Evolutionary conservation across 2,797 vertebrate species (phyloP).

Genomic region (Telmatherina bonti): DNA sequence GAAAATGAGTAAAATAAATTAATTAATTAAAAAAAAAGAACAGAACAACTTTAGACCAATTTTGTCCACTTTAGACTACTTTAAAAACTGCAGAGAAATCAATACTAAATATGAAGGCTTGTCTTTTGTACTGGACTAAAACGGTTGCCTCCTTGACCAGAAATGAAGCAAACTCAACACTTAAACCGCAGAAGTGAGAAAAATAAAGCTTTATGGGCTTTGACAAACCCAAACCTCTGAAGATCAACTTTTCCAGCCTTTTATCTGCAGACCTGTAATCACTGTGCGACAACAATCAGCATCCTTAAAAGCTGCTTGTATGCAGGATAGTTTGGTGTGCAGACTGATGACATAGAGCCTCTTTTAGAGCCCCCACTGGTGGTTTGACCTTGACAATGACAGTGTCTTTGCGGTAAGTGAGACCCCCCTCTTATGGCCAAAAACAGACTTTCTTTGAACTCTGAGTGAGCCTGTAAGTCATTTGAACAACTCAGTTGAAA

Average conservation of each 20-base stretch:
- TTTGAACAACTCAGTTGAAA: slow-evolving; percentile 25
- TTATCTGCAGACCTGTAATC: neutral
- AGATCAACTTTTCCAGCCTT: neutral
- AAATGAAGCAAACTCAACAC: slow-evolving; percentile 1
- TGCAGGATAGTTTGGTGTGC: neutral
- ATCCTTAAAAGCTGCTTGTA: slow-evolving; percentile 1
- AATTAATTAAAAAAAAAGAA: too few species aligned
- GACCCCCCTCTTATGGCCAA: slow-evolving; percentile 6
- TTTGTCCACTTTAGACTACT: too few species aligned
- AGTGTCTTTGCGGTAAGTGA: slow-evolving; percentile 18
- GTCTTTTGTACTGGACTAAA: too few species aligned
- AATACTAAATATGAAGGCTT: too few species aligned
- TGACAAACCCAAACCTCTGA: neutral
- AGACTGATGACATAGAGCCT: neutral
- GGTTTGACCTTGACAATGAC: slow-evolving; percentile 47
- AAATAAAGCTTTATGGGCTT: neutral
- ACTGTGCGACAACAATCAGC: slow-evolving; percentile 1
- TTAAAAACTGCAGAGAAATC: too few species aligned
- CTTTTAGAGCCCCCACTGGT: neutral
- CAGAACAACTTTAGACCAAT: too few species aligned
- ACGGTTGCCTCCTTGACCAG: neutral
- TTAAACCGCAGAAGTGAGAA: neutral
- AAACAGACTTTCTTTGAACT: neutral
- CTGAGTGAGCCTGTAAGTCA: slow-evolving; percentile 2
- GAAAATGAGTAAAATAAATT: too few species aligned